Evolutionary conservation across 53 echinoderm and acorn worm genomes (phyloP).

Genomic region (Glandiceps talaboti): DNA sequence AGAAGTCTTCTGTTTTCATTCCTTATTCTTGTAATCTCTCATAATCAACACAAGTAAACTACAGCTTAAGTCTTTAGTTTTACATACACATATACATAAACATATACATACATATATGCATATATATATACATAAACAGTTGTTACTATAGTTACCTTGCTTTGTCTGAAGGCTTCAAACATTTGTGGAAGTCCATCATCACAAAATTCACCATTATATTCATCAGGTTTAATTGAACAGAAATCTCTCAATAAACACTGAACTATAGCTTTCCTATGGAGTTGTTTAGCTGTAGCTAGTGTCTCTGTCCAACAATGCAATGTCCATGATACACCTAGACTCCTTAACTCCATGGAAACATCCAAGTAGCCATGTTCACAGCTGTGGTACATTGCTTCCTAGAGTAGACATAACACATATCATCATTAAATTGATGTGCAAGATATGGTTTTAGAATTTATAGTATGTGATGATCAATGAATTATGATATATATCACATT

Average conservation of each 20-base stretch:
- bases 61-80: no score
- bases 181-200: slow-evolving; percentile 72
- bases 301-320: slow-evolving; percentile 67
- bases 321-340: slow-evolving; percentile 84
- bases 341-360: slow-evolving; percentile 86
- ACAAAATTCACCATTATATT: slow-evolving; percentile 74
- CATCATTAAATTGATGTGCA: no score
- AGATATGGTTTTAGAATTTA: no score
- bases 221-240: slow-evolving; percentile 59
- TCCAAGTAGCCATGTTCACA: slow-evolving; percentile 88
- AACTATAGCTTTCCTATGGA: slow-evolving; percentile 54
- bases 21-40: no score
- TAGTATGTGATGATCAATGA: no score
- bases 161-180: slow-evolving; percentile 82
- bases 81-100: no score
- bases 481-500: no score
- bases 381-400: slow-evolving; percentile 98
- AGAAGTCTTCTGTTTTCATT: no score
- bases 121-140: no score
- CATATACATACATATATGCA: no score
- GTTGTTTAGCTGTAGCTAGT: slow-evolving; percentile 47
- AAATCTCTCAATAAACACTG: slow-evolving; percentile 89
- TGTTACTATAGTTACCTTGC: slow-evolving; percentile 65
- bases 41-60: no score
- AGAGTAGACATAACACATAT: background rate